These are phyloP conservation scores for Rhaphigaster nebulosa DNA, from an alignment of 2,888 invertebrate species.

Conservation along the genomic window DNA sequence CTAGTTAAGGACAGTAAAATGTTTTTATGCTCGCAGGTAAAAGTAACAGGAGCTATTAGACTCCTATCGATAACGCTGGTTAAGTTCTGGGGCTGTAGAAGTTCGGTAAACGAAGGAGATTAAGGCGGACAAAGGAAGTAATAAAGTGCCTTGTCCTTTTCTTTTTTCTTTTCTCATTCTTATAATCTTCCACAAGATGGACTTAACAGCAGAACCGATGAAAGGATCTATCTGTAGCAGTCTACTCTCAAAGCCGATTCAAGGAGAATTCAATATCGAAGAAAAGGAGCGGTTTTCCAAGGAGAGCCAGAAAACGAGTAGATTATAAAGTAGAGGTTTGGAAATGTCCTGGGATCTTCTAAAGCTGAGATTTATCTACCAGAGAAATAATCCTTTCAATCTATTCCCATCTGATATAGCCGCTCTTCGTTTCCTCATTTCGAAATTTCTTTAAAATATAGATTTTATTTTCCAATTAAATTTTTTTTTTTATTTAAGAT, in stretches of 20 bases:
- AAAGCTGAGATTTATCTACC: not conserved
- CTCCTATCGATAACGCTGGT: not conserved
- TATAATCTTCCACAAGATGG: conserved; percentile 22
- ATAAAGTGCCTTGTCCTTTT: not conserved
- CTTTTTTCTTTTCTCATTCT: not conserved
- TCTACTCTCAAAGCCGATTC: not conserved
- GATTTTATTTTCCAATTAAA: not conserved
- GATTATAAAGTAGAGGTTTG: conserved; percentile 1
- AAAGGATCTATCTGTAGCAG: not conserved
- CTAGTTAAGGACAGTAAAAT: too few species aligned
- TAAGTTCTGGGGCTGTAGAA: not conserved
- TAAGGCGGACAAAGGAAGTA: not conserved
- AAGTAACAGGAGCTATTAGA: not conserved
- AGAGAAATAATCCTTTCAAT: not conserved
- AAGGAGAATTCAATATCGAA: not conserved
- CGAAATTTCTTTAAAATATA: not conserved
- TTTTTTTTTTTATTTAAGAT: too few species aligned
- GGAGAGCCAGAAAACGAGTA: not conserved
- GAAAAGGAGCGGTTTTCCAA: not conserved
- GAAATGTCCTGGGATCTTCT: not conserved
- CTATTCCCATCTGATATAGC: not conserved
- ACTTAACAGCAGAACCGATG: not conserved
- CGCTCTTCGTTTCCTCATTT: not conserved
- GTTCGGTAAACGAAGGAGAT: conserved; percentile 8
- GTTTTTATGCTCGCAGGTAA: too few species aligned